Percentiles rank a stretch among this genome's conserved stretches.
These are phyloP conservation scores for Andrena flavipes DNA, from an alignment of 2,888 invertebrate species.

Conservation along the genomic window DNA sequence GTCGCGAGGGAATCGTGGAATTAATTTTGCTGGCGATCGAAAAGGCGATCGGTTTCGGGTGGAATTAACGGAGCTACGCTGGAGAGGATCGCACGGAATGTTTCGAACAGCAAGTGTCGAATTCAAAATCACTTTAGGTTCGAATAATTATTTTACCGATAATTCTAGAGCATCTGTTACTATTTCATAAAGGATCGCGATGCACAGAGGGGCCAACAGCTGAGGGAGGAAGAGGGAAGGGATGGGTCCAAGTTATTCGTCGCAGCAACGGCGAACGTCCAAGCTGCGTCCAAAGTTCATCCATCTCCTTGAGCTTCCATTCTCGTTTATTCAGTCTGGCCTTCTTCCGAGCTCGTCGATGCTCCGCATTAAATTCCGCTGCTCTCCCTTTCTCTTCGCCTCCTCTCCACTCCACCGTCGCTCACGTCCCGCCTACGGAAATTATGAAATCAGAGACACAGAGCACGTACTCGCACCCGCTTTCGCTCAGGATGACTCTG, in stretches of 20 bases:
- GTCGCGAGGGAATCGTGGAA: conserved; percentile 30
- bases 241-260: conserved; percentile 3
- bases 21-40: conserved; percentile 36
- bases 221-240: background rate
- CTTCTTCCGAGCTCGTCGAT: conserved; percentile 60
- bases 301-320: conserved; percentile 57
- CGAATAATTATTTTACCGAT: background rate
- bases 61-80: background rate
- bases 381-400: conserved; percentile 16
- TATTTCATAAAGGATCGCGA: background rate
- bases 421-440: conserved; percentile 81
- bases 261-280: conserved; percentile 2
- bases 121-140: too few species aligned
- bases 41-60: conserved; percentile 39
- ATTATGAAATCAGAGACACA: conserved; percentile 85
- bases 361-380: conserved; percentile 63
- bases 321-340: conserved; percentile 63
- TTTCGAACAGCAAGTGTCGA: too few species aligned
- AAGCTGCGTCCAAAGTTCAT: conserved; percentile 54
- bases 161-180: background rate
- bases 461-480: conserved; percentile 79
- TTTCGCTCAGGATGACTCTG: conserved; percentile 66
- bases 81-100: background rate
- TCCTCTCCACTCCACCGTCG: conserved; percentile 14
- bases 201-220: background rate